Conservation (phyloP, 2,888 invertebrate genomes). For the Pristionchus exspectatus region DNA sequence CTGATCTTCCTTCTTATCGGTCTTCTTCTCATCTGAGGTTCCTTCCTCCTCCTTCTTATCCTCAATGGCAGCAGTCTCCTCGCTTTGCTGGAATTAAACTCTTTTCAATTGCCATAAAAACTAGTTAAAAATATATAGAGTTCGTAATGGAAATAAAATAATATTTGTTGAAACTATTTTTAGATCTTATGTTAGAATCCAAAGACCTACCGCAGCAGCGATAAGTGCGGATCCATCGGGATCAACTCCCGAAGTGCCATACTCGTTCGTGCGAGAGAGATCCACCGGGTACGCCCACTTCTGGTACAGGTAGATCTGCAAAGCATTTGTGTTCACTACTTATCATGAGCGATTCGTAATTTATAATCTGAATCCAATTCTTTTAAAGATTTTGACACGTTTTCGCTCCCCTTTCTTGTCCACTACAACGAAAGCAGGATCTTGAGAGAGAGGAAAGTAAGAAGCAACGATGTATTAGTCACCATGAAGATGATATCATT, state of each 20-base stretch:
- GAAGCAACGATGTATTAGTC: neutral
- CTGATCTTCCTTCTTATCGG: conserved; percentile 15
- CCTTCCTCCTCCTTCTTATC: conserved; percentile 27
- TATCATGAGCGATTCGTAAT: no score
- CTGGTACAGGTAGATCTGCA: conserved; percentile 90
- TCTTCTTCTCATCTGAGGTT: neutral
- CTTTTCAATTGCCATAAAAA: neutral
- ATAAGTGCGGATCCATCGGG: conserved; percentile 60
- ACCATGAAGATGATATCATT: neutral
- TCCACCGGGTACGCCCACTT: conserved; percentile 99
- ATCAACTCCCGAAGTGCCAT: conserved; percentile 93
- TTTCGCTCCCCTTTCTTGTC: neutral
- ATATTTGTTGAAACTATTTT: neutral
- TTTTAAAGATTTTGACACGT: neutral
- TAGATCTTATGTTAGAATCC: neutral
- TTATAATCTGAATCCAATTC: neutral
- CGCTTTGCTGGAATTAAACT: neutral
- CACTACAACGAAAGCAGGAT: neutral
- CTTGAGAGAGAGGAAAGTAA: neutral
- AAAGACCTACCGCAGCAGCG: neutral
- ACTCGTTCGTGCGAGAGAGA: conserved; percentile 94
- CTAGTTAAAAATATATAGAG: neutral
- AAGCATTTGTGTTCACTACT: neutral
- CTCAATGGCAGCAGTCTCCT: neutral
- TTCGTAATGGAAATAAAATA: no score